Evolutionary conservation across 1,140 invertebrate genomes (phyloP).

Genomic region (Macrobrachium rosenbergii): DNA sequence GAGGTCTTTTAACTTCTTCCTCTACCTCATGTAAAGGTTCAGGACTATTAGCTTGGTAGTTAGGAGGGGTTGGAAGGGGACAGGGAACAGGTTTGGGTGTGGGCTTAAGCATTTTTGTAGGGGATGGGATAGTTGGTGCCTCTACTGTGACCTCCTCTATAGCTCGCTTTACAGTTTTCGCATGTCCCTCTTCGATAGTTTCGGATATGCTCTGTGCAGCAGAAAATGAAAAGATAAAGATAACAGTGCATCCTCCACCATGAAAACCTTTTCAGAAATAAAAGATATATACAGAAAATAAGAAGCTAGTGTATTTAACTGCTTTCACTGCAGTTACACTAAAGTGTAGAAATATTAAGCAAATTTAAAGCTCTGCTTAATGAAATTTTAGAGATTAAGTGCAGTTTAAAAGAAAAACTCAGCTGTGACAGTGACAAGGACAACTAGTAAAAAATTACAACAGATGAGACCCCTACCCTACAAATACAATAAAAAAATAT

Average conservation of each 20-base stretch:
- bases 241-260: constrained; percentile 36
- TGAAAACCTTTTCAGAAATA: constrained; percentile 29
- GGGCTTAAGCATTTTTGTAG: constrained; percentile 54
- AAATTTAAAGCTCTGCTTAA: too few species aligned
- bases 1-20: constrained; percentile 47
- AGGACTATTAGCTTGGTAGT: constrained; percentile 25
- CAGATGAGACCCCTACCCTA: constrained; percentile 4
- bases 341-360: constrained; percentile 15
- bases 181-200: constrained; percentile 60
- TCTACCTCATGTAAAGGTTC: constrained; percentile 37
- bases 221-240: constrained; percentile 49
- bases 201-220: constrained; percentile 60
- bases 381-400: not conserved
- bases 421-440: not conserved
- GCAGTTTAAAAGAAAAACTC: not conserved
- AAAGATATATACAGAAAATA: constrained; percentile 27
- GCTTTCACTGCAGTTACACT: constrained; percentile 10
- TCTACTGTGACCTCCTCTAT: constrained; percentile 64
- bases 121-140: constrained; percentile 43
- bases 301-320: constrained; percentile 28
- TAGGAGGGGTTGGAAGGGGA: constrained; percentile 25
- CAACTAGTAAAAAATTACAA: constrained; percentile 22
- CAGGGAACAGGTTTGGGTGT: constrained; percentile 23
- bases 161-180: constrained; percentile 64
- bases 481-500: constrained; percentile 33